phyloP scores from a whole-genome alignment of 2,113 vertebrate genomes.

The Gavialis gangeticus region DNA sequence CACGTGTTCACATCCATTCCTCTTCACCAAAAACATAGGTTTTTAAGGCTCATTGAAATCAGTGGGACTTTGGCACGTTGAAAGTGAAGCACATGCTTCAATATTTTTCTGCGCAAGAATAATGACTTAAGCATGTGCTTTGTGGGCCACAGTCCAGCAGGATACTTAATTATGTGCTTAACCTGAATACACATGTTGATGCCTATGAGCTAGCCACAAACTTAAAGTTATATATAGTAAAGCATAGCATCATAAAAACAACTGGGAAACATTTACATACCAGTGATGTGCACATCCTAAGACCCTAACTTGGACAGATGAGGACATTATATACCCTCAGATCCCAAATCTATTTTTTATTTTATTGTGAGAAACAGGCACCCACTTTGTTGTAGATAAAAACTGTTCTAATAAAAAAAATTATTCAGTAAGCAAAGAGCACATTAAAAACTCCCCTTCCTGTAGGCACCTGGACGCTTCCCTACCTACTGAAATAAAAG shows the following conservation, averaged over 20 bases:
- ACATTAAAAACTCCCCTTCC: constrained; percentile 17
- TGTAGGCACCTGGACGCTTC: not conserved
- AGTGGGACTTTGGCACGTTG: not conserved
- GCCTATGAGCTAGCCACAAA: not conserved
- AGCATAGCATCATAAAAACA: not conserved
- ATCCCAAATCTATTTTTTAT: not conserved
- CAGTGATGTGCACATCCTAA: not conserved
- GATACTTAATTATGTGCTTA: not conserved
- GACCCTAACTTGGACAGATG: not conserved
- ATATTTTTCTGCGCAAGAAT: not conserved
- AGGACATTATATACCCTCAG: not conserved
- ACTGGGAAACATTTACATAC: not conserved
- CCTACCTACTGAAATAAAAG: not conserved
- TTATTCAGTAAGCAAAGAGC: not conserved
- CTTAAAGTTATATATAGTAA: not conserved
- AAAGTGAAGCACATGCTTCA: not conserved
- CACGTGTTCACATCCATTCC: not conserved
- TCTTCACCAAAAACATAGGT: not conserved
- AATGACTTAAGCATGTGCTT: not conserved
- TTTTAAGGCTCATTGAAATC: not conserved
- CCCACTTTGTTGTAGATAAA: no score
- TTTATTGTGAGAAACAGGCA: not conserved
- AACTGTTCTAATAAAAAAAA: not conserved
- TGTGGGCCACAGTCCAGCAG: not conserved
- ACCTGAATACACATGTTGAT: not conserved